Evolutionary conservation across 92 coral and sea anemone species (phyloP).

Genomic region (Epizoanthus stellaris): DNA sequence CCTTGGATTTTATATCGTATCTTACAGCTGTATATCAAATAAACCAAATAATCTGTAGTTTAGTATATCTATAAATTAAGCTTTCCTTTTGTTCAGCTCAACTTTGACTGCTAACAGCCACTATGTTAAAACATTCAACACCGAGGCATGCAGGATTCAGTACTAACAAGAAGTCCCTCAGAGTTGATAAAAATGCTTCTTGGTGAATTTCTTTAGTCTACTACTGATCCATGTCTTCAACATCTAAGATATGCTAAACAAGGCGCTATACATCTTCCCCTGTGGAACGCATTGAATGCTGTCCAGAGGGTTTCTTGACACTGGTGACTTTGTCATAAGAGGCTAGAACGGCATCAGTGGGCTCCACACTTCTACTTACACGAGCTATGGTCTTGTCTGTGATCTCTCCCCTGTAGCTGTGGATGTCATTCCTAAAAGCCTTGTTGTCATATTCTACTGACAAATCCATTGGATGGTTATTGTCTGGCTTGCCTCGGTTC

Average conservation of each 20-base stretch:
- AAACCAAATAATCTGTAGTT: too few species aligned
- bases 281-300: slow-evolving; percentile 49
- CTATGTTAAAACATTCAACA: too few species aligned
- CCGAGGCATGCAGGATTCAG: too few species aligned
- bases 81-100: too few species aligned
- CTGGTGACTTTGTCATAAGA: too few species aligned
- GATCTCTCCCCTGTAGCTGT: slow-evolving; percentile 60
- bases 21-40: too few species aligned
- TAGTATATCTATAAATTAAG: too few species aligned
- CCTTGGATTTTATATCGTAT: too few species aligned
- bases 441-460: slow-evolving; percentile 62
- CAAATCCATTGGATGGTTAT: slow-evolving; percentile 53
- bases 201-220: slow-evolving; percentile 7
- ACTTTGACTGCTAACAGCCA: too few species aligned
- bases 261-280: slow-evolving; percentile 42
- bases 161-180: too few species aligned
- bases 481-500: too few species aligned
- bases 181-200: slow-evolving; percentile 21
- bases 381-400: slow-evolving; percentile 58
- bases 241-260: slow-evolving; percentile 29
- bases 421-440: slow-evolving; percentile 52
- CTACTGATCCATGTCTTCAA: slow-evolving; percentile 40
- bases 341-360: slow-evolving; percentile 38
- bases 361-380: slow-evolving; percentile 34
- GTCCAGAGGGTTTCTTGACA: slow-evolving; percentile 52